phyloP scores from a whole-genome alignment of 2,888 invertebrate species.

The Serrognathus titanus region DNA sequence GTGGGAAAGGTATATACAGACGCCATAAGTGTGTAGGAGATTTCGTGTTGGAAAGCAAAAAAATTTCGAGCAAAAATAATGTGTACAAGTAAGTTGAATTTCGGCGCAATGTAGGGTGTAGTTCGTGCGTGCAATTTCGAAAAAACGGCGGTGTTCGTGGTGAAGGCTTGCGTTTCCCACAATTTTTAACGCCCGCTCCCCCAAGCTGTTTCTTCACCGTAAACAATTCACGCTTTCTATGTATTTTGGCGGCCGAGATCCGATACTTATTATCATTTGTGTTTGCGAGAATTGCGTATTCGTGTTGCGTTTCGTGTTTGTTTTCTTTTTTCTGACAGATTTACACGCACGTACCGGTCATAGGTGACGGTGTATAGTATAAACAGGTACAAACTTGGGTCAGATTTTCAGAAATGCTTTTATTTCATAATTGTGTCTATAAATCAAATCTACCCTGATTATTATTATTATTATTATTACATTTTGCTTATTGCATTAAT shows the following conservation, averaged over 20 bases:
- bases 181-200: slow-evolving; percentile 30
- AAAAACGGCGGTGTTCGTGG: not conserved
- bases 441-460: no score
- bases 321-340: no score
- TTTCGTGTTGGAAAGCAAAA: slow-evolving; percentile 31
- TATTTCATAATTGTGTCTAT: no score
- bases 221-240: slow-evolving; percentile 31
- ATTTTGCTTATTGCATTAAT: no score
- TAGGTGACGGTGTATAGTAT: no score
- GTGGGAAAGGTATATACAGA: slow-evolving; percentile 28
- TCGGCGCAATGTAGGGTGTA: not conserved
- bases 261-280: no score
- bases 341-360: no score
- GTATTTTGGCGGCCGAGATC: slow-evolving; percentile 14
- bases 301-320: no score
- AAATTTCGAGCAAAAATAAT: slow-evolving; percentile 31
- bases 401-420: no score
- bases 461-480: no score
- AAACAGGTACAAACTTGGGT: no score
- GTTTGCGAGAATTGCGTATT: no score
- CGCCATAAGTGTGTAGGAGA: slow-evolving; percentile 39
- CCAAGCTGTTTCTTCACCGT: slow-evolving; percentile 38
- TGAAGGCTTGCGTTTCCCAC: slow-evolving; percentile 13
- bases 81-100: slow-evolving; percentile 32
- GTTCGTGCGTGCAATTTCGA: not conserved